A percentile compares a stretch with the other conserved stretches of the same genome.
Conservation (phyloP, 2,113 vertebrate genomes). For the Malaclemys terrapin region DNA sequence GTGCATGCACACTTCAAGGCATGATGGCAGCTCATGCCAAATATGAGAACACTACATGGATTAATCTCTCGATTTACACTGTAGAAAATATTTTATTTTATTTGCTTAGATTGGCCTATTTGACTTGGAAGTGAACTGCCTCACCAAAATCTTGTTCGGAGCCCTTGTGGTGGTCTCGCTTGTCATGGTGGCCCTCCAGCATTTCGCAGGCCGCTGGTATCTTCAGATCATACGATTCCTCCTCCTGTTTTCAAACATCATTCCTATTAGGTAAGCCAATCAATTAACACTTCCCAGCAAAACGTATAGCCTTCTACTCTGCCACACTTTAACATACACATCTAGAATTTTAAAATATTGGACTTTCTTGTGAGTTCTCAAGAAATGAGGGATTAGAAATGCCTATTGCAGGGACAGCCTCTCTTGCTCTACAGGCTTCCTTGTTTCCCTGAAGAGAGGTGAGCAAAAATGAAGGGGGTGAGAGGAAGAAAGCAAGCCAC, state of each 20-base stretch:
- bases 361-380: not conserved
- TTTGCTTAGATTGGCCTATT: slow-evolving; percentile 92
- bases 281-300: not conserved
- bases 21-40: not conserved
- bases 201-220: slow-evolving; percentile 97
- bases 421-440: not conserved
- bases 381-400: not conserved
- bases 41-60: not conserved
- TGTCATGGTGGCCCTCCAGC: slow-evolving; percentile 98
- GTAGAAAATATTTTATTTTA: not conserved
- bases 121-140: slow-evolving; percentile 97
- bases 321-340: not conserved
- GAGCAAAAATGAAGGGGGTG: not conserved
- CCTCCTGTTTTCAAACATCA: slow-evolving; percentile 95
- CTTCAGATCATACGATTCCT: slow-evolving; percentile 98
- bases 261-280: slow-evolving; percentile 91
- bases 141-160: slow-evolving; percentile 96
- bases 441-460: not conserved
- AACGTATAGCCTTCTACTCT: not conserved
- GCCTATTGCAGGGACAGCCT: not conserved
- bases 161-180: slow-evolving; percentile 94
- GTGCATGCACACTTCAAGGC: not conserved
- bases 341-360: not conserved
- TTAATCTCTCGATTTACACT: not conserved
- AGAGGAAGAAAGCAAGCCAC: not conserved